A percentile compares a stretch with the other conserved stretches of the same genome.
Conservation (phyloP, 2,797 vertebrate species). For the Momotus momota region DNA sequence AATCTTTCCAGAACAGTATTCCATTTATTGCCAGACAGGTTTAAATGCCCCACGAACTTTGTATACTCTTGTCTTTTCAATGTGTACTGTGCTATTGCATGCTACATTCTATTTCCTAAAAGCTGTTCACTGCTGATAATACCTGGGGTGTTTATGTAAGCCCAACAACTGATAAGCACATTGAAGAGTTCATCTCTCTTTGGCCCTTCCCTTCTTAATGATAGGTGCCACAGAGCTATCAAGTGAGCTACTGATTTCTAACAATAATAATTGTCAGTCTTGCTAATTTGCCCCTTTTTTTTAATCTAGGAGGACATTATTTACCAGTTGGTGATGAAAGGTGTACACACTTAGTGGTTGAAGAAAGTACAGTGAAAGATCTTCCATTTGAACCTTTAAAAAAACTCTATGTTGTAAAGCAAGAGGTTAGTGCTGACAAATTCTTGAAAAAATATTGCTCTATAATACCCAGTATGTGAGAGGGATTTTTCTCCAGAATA, state of each 20-base stretch:
- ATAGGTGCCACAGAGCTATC: not conserved
- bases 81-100: not conserved
- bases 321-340: constrained; percentile 88
- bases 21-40: not conserved
- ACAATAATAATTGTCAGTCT: not conserved
- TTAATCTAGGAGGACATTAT: constrained; percentile 84
- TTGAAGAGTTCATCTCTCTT: not conserved
- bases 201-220: not conserved
- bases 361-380: constrained; percentile 93
- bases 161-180: not conserved
- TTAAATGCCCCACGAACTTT: not conserved
- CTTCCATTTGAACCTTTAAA: constrained; percentile 88
- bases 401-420: constrained; percentile 93
- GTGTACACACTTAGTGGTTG: constrained; percentile 95
- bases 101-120: not conserved
- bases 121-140: not conserved
- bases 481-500: not conserved
- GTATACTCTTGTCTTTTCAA: not conserved
- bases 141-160: not conserved
- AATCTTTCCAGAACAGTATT: not conserved
- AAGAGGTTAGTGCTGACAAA: constrained; percentile 86
- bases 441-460: not conserved
- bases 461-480: not conserved
- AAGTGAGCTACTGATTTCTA: not conserved
- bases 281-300: not conserved